Base-by-base conservation (phyloP, 1,140 invertebrate genomes). In the Mamestra configurata region DNA sequence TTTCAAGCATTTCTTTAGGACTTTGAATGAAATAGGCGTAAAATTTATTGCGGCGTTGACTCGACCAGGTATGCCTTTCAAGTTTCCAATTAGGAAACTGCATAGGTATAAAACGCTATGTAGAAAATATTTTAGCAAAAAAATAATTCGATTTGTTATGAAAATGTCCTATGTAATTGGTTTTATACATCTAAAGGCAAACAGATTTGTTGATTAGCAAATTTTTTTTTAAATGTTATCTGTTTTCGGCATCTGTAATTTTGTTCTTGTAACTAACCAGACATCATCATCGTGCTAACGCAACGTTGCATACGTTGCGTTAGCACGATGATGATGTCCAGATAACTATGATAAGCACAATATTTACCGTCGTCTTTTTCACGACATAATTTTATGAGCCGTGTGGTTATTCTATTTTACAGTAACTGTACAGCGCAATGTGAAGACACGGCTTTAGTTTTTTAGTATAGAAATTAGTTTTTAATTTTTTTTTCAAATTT, bases 401-500 rank as follows among this genome's bases (percentile, higher is more conserved):
- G 6, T 64, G 10, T 57, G 24, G 24, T 59, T 27, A 15, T 11
- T 57, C 1, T 46, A 46, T 46, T 46, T 46, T 46, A 40, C 11
- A 13, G 43, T 46, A 3, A 49, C 4, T 49, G 10, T 66, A n/a
- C 24, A 70, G 5, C 22, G 27, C 40, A n/a, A 35, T 53, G 20
- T 24, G 53, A 35, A 31, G 37, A 18, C 46, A 35, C 31, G 49
- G 43, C 66, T 18, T 35, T 55, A 70, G 40, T 24, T 49, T 27
- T 49, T 22, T 46, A 70, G 57, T 77, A 59, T 57, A 57, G 55
- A 46, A 22, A 31, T 59, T 77, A 31, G 24, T 49, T 77, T 73
- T 51, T 40, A 64, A 61, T n/a, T 77, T 20, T 55, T 72, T 76
- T 66, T 55, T 59, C 68, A 64, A 76, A 68, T 66, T 77, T 78